Base-by-base conservation (phyloP, 2,888 invertebrate genomes). In the Keiferia lycopersicella region DNA sequence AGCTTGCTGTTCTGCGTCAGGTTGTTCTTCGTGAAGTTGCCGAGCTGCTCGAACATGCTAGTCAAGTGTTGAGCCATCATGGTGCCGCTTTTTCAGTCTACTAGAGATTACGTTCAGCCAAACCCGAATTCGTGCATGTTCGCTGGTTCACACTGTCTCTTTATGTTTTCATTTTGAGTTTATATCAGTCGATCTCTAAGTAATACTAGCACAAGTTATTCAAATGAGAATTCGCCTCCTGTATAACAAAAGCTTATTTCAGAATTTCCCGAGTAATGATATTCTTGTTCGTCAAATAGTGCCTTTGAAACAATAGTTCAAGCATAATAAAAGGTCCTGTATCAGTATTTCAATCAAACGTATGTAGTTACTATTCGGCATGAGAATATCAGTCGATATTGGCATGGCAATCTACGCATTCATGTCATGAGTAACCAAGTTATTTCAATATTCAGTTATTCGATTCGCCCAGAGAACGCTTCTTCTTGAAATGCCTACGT, bases 21-120 rank as follows among this genome's bases (percentile, higher is more conserved):
- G 70, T 91, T 92, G 76, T 90, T 92, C 77, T 92, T 92, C 0
- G 92, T 92, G 64, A 92, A 92, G 79, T 92, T 92, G 14, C 92
- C 92, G 66, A 92, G 82, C 74, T 92, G 92, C 75, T 92, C 92
- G 74, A 92, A 92, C 88, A 92, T 91, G 70, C 82, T 92, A 64
- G 89, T 84, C 65, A 92, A 71, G 66, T 92, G 92, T 75, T 92
- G 92, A 41, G 92, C 86, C 92, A 92, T 92, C 91, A 91, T 92
- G 59, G 75, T 87, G 73, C 14, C 2, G 10, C 6, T 22, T 22
- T 39, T n/a, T 39, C 10, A 20, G 16, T 53, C 53, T 53, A 1
- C n/a, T 63, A 66, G 62, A 61, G 64, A 61, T 30, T 63, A 20
- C 65, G 63, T 66, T 82, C 78, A 88, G 64, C 86, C 86, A 69